These are phyloP conservation scores for Larimichthys polyactis DNA, from an alignment of 2,113 vertebrate genomes.

Conservation along the genomic window DNA sequence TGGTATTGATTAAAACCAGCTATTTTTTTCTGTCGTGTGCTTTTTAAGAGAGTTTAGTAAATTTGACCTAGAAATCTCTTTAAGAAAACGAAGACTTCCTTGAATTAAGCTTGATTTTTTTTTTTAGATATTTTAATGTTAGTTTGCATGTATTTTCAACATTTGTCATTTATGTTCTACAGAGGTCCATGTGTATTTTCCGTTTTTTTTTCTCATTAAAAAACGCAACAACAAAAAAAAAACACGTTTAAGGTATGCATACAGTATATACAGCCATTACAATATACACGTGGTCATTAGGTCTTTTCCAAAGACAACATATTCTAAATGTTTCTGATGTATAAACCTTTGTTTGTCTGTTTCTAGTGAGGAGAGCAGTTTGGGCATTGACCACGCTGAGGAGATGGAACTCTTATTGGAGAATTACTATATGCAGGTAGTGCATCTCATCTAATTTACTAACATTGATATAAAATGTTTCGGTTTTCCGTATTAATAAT, in stretches of 20 bases:
- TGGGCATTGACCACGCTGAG: slow-evolving; percentile 94
- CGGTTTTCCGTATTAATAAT: background rate
- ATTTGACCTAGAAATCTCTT: too few species aligned
- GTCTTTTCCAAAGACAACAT: too few species aligned
- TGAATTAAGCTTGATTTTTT: too few species aligned
- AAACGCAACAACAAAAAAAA: too few species aligned
- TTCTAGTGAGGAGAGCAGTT: slow-evolving; percentile 89
- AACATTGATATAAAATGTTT: background rate
- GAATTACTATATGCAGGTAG: slow-evolving; percentile 90
- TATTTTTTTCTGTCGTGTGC: background rate
- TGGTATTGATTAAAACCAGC: background rate
- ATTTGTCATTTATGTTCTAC: too few species aligned
- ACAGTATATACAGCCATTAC: background rate
- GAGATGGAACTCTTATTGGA: slow-evolving; percentile 98
- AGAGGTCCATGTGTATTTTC: too few species aligned
- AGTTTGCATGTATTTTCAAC: too few species aligned
- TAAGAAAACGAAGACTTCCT: too few species aligned
- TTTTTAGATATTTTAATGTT: too few species aligned
- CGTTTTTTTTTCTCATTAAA: too few species aligned
- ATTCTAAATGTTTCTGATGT: background rate
- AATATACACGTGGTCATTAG: too few species aligned
- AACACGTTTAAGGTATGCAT: too few species aligned
- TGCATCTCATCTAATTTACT: background rate
- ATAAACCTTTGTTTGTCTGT: slow-evolving; percentile 26
- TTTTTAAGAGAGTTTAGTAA: background rate